Conservation (phyloP, 2,797 vertebrate genomes). For the Acipenser oxyrinchus region DNA sequence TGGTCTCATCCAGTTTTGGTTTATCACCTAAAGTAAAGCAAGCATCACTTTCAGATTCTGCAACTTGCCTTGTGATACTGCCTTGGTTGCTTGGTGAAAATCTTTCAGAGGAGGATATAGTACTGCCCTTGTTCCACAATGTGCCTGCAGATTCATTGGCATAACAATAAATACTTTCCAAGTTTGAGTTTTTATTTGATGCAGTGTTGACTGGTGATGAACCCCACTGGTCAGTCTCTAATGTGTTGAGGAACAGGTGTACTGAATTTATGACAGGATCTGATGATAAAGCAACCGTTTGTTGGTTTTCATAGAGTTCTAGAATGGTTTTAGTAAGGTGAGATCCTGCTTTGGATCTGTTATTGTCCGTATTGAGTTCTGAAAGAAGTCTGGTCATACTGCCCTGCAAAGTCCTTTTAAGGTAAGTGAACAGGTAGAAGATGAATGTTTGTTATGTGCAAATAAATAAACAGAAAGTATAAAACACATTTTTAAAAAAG, state of each 20-base stretch:
- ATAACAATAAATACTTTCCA: neutral
- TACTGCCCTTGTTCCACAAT: constrained; percentile 13
- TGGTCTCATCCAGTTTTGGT: constrained; percentile 47
- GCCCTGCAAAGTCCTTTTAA: constrained; percentile 60
- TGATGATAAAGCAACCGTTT: constrained; percentile 35
- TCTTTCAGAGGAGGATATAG: constrained; percentile 12
- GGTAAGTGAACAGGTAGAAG: constrained; percentile 5
- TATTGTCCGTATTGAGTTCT: constrained; percentile 48
- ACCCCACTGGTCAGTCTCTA: constrained; percentile 40
- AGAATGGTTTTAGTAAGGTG: constrained; percentile 56
- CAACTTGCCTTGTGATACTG: neutral
- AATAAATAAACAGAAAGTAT: neutral
- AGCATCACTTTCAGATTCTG: constrained; percentile 35
- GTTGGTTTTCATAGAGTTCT: constrained; percentile 57
- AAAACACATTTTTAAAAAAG: neutral
- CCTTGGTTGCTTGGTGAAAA: neutral
- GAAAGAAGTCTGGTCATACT: constrained; percentile 57
- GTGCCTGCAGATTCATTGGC: constrained; percentile 10
- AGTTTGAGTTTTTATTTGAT: neutral
- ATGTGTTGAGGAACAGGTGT: constrained; percentile 58
- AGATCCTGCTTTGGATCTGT: constrained; percentile 38
- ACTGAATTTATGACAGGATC: constrained; percentile 45
- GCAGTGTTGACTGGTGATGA: constrained; percentile 1
- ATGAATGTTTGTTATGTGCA: neutral
- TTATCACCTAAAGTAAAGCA: constrained; percentile 35